A percentile compares a stretch with the other conserved stretches of the same genome.
These are phyloP conservation scores for Argopecten irradians DNA, from an alignment of 1,140 invertebrate species.

Conservation along the genomic window DNA sequence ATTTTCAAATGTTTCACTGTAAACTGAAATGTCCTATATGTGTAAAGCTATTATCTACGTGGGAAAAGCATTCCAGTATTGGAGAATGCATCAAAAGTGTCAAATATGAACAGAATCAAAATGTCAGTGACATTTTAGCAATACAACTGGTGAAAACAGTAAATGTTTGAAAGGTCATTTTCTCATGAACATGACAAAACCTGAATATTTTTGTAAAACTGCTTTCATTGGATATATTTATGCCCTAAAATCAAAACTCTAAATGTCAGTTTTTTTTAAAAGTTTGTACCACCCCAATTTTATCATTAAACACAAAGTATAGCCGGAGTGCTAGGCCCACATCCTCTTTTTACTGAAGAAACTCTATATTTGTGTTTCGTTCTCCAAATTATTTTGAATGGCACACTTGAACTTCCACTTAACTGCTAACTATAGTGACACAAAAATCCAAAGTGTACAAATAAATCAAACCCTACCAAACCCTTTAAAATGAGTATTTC, in stretches of 20 bases:
- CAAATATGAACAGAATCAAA: not conserved
- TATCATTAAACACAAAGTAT: too few species aligned
- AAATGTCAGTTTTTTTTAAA: slow-evolving; percentile 9
- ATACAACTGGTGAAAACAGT: not conserved
- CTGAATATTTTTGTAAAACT: not conserved
- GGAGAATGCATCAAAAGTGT: slow-evolving; percentile 5
- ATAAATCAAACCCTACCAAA: not conserved
- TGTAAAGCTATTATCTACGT: not conserved
- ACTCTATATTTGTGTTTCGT: slow-evolving; percentile 5
- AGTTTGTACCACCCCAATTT: not conserved
- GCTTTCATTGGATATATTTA: not conserved
- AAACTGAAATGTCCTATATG: not conserved
- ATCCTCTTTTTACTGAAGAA: not conserved
- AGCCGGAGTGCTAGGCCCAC: too few species aligned
- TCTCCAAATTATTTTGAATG: slow-evolving; percentile 6
- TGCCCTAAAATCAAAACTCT: not conserved
- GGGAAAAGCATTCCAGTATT: slow-evolving; percentile 22
- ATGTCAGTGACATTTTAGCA: not conserved
- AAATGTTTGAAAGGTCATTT: slow-evolving; percentile 1
- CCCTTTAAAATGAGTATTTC: not conserved
- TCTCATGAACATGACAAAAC: slow-evolving; percentile 17
- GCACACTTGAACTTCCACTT: not conserved
- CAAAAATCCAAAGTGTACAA: not conserved
- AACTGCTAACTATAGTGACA: not conserved
- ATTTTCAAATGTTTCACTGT: not conserved